Base-by-base conservation (phyloP, 2,888 invertebrate species). In the Parnassius mnemosyne region DNA sequence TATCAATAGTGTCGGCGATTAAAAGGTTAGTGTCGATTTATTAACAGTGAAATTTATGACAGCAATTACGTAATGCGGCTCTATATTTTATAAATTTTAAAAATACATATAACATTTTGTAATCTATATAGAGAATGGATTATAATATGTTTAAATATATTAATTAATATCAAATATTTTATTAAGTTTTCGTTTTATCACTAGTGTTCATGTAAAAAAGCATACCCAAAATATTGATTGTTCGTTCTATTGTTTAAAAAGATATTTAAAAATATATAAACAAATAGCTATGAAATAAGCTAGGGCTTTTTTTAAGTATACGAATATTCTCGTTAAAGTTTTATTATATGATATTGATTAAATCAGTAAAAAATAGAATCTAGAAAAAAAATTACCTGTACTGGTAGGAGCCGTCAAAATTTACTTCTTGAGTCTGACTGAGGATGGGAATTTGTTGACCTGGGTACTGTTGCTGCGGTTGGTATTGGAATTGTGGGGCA, bases 331-430 rank as follows among this genome's bases (percentile, higher is more conserved):
- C 34, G 34, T 5, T 1, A 7, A 5, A 34, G 34, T 34, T 34
- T 3, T 25, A 34, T 34, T 34, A 34, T 34, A 3, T 34, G 34
- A 34, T 34, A 34, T 34, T 34, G 34, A 34, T 34, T 34, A 34
- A 34, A 7, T 34, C 34, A 34, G 34, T 9, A 10, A 16, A 16
- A 2, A 10, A 50, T 1, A 16, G 12, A 34, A 11, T 11, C 1
- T 52, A 3, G n/a, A 54, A 11, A 9, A 60, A 50, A 13, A 59
- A 61, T 76, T 80, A 94, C 93, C 93, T 94, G 80, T 89, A 94
- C 81, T 93, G 87, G 75, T 94, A 94, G 56, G 91, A 89, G 54
- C 94, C 94, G 68, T 94, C 93, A 53, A 83, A 81, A 76, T 92
- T 92, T 64, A 92, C 81, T 56, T 93, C 92, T 68, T 94, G 92